These are phyloP conservation scores for Alethe diademata DNA, from an alignment of 2,113 vertebrate species.

Conservation along the genomic window DNA sequence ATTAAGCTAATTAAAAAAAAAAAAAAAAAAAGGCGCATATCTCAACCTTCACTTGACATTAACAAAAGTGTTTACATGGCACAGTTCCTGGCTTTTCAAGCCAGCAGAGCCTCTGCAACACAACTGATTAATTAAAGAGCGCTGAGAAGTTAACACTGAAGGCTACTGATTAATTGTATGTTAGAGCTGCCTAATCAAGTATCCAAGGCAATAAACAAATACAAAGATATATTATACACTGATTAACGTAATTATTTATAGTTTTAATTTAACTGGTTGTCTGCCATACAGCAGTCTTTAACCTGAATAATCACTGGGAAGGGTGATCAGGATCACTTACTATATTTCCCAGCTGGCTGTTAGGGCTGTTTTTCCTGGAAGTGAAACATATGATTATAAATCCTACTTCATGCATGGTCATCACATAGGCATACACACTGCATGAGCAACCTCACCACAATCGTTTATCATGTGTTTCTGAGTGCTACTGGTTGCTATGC, in stretches of 20 bases:
- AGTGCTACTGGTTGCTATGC: neutral
- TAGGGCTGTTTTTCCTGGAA: neutral
- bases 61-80: slow-evolving; percentile 73
- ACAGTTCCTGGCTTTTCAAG: slow-evolving; percentile 65
- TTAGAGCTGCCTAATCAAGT: slow-evolving; percentile 74
- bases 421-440: neutral
- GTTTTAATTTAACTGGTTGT: slow-evolving; percentile 58
- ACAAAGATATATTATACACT: slow-evolving; percentile 64
- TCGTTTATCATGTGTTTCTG: neutral
- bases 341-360: neutral
- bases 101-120: slow-evolving; percentile 42
- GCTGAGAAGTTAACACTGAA: slow-evolving; percentile 69
- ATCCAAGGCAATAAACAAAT: slow-evolving; percentile 73
- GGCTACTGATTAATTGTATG: slow-evolving; percentile 77
- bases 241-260: slow-evolving; percentile 62
- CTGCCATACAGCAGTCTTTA: neutral
- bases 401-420: neutral
- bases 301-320: neutral
- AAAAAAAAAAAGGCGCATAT: neutral
- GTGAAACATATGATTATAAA: neutral
- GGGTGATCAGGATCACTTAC: neutral
- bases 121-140: slow-evolving; percentile 74
- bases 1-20: slow-evolving; percentile 54
- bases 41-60: slow-evolving; percentile 73
- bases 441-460: neutral